Evolutionary conservation across 2,888 invertebrate species (phyloP), one percentile per base, ranked within the genome.

Genomic region (Trypoxylon attenuatum): DNA sequence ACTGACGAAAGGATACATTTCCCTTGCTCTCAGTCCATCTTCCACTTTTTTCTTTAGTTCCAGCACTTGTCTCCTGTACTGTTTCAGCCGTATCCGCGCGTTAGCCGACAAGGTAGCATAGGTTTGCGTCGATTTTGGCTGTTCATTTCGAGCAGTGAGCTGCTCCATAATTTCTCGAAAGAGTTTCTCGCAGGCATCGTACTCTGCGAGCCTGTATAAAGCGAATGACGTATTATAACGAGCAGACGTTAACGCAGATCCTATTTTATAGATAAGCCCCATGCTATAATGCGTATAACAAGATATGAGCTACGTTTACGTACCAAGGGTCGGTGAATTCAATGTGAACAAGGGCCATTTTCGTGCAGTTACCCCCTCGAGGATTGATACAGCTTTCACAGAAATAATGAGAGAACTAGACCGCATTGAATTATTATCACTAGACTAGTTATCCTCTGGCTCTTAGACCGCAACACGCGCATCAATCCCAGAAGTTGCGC

Each of bases 171-270:
- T 90, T 73, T 91, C 90, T 43, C 91, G 88, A 76, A 89, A 90
- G 18, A 92, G 82, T 62, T 90, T 90, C 76, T 92, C 91, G 76
- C 92, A 92, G 0, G 91, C 90, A 74, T 92, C 92, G 83, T 91
- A 89, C 79, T 93, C 92, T 0, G 88, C 83, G 10, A 91, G 85
- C 93, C 92, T 92, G 65, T 10, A 19, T 1, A 21, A 22, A 8
- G 10, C 21, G 33, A 13, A 5, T 13, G 6, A 13, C 3, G 4
- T n/a, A n/a, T n/a, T n/a, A n/a, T n/a, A n/a, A n/a, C n/a, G n/a
- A n/a, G n/a, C n/a, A n/a, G n/a, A n/a, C n/a, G n/a, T n/a, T n/a
- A n/a, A n/a, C n/a, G n/a, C n/a, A n/a, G n/a, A n/a, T n/a, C n/a
- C n/a, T n/a, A n/a, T n/a, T n/a, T n/a, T n/a, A n/a, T n/a, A n/a